A percentile compares a stretch with the other conserved stretches of the same genome.
Conservation (phyloP, 2,113 vertebrate genomes). For the Tychaedon coryphoeus region DNA sequence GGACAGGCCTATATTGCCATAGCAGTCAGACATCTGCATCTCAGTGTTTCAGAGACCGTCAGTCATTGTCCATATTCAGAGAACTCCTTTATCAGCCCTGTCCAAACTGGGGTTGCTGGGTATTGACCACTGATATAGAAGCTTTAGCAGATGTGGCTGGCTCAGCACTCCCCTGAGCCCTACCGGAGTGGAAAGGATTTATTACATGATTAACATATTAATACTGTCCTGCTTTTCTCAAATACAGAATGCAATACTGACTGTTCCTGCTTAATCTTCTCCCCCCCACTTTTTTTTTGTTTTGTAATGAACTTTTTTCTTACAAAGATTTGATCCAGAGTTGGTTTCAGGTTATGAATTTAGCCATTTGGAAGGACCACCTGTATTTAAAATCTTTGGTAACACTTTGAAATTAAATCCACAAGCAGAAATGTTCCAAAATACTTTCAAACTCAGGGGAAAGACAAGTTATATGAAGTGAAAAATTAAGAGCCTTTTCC, state of each 20-base stretch:
- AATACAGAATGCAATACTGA: neutral
- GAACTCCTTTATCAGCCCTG: neutral
- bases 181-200: neutral
- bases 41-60: neutral
- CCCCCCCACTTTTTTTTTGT: neutral
- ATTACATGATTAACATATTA: neutral
- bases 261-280: neutral
- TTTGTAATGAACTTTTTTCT: neutral
- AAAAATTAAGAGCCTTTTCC: neutral
- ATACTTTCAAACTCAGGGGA: neutral
- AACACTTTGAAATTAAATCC: neutral
- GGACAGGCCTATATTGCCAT: neutral
- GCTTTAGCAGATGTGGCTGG: neutral
- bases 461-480: neutral
- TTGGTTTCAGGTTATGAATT: neutral
- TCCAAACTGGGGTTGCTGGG: neutral
- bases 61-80: neutral
- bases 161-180: neutral
- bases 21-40: neutral
- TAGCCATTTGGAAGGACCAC: neutral
- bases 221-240: neutral
- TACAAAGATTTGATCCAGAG: neutral
- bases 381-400: neutral
- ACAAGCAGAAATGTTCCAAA: neutral
- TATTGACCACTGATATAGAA: neutral